Conservation (phyloP, 2,888 invertebrate species). For the Tinea semifulvella region DNA sequence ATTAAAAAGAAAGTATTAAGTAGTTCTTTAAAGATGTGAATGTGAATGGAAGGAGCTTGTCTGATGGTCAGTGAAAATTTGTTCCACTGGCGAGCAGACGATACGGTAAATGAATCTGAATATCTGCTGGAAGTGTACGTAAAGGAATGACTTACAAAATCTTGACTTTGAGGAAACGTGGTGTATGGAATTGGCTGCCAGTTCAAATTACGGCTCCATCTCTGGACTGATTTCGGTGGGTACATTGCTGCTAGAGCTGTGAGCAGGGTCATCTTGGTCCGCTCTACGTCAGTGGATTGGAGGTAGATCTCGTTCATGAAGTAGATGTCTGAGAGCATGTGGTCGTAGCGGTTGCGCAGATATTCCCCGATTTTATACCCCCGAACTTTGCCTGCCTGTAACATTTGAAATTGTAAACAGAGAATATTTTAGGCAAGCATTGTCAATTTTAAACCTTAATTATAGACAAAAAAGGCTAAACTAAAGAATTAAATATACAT, state of each 20-base stretch:
- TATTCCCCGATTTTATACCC: constrained; percentile 55
- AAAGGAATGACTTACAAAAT: constrained; percentile 46
- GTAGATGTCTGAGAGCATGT: constrained; percentile 52
- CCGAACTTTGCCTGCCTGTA: constrained; percentile 61
- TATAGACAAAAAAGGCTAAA: too few species aligned
- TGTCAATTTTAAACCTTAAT: too few species aligned
- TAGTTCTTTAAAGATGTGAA: too few species aligned
- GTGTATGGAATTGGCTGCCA: constrained; percentile 77
- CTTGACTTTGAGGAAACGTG: constrained; percentile 34
- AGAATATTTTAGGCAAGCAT: too few species aligned
- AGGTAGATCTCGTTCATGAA: constrained; percentile 53
- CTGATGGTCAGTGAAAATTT: too few species aligned
- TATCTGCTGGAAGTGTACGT: constrained; percentile 20
- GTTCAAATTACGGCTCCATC: constrained; percentile 62
- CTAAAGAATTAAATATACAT: too few species aligned
- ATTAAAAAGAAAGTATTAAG: too few species aligned
- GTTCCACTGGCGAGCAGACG: too few species aligned
- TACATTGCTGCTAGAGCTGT: constrained; percentile 75
- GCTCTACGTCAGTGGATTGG: constrained; percentile 73
- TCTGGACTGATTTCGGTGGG: constrained; percentile 64
- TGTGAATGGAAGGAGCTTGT: too few species aligned
- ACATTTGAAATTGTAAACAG: background rate
- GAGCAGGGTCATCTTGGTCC: constrained; percentile 79
- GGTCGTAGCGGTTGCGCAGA: constrained; percentile 48
- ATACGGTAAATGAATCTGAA: too few species aligned